Percentiles rank a stretch among this genome's conserved stretches.
Conservation (phyloP, 2,888 invertebrate genomes). For the Trichopoda pennipes region DNA sequence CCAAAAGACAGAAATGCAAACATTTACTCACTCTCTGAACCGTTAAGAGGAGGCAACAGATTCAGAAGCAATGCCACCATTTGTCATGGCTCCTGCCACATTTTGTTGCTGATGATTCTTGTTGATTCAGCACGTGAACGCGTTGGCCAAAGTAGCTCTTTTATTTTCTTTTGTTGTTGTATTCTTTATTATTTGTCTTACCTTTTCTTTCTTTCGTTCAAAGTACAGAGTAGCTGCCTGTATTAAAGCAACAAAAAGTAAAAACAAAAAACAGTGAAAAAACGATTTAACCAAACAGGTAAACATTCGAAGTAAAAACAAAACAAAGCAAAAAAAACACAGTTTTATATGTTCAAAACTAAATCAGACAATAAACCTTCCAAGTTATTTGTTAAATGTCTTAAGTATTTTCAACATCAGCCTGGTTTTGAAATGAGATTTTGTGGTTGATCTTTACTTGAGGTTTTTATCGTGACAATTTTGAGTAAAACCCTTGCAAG, state of each 20-base stretch:
- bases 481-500: too few species aligned
- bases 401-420: neutral
- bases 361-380: neutral
- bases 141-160: conserved; percentile 28
- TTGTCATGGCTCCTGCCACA: conserved; percentile 62
- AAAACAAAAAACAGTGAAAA: neutral
- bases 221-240: neutral
- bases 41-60: conserved; percentile 25
- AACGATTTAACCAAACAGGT: neutral
- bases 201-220: neutral
- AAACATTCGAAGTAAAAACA: neutral
- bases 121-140: conserved; percentile 51
- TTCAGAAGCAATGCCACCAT: conserved; percentile 56
- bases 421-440: conserved; percentile 1
- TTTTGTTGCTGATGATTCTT: conserved; percentile 56
- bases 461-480: neutral
- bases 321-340: neutral
- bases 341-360: neutral
- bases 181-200: conserved; percentile 1
- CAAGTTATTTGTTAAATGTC: conserved; percentile 23
- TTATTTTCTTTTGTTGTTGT: conserved; percentile 24
- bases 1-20: conserved; percentile 47
- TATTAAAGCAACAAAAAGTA: neutral
- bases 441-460: conserved; percentile 2
- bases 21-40: conserved; percentile 23